Evolutionary conservation across 2,113 vertebrate genomes (phyloP).

Genomic region (Erinaceus europaeus): DNA sequence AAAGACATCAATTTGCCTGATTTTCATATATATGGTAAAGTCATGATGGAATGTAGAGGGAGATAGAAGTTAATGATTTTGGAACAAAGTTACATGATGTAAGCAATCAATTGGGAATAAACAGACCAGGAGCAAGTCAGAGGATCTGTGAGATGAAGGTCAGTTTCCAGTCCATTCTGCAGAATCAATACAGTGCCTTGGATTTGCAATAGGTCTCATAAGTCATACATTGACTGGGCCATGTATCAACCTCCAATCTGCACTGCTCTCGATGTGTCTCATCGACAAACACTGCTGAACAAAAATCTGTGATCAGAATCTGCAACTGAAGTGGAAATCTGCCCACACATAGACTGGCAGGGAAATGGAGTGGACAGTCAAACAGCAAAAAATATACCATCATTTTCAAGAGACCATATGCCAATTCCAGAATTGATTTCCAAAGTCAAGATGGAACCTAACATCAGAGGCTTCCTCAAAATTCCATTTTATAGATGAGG

Average conservation of each 20-base stretch:
- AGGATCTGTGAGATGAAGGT: conserved; percentile 55
- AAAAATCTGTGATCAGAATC: conserved; percentile 54
- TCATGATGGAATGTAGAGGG: conserved; percentile 48
- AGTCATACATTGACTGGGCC: conserved; percentile 65
- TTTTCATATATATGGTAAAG: conserved; percentile 49
- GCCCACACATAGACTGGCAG: not conserved
- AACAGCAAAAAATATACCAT: not conserved
- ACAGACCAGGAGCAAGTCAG: conserved; percentile 9
- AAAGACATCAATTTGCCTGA: conserved; percentile 64
- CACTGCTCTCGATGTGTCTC: conserved; percentile 18
- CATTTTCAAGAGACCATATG: conserved; percentile 17
- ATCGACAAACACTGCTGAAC: conserved; percentile 14
- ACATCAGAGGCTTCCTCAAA: conserved; percentile 13
- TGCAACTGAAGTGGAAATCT: not conserved
- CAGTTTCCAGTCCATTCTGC: conserved; percentile 62
- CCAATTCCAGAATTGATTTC: conserved; percentile 54
- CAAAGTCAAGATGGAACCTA: conserved; percentile 22
- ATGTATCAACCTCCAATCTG: conserved; percentile 58
- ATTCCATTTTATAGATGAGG: not conserved
- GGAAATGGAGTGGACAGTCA: not conserved
- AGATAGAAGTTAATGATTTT: conserved; percentile 72
- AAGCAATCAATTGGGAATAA: conserved; percentile 40
- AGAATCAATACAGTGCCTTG: conserved; percentile 60
- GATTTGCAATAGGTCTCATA: conserved; percentile 58
- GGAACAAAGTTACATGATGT: conserved; percentile 46